Conservation (phyloP, 53 echinoderm and acorn worm genomes). For the Patiria pectinifera region DNA sequence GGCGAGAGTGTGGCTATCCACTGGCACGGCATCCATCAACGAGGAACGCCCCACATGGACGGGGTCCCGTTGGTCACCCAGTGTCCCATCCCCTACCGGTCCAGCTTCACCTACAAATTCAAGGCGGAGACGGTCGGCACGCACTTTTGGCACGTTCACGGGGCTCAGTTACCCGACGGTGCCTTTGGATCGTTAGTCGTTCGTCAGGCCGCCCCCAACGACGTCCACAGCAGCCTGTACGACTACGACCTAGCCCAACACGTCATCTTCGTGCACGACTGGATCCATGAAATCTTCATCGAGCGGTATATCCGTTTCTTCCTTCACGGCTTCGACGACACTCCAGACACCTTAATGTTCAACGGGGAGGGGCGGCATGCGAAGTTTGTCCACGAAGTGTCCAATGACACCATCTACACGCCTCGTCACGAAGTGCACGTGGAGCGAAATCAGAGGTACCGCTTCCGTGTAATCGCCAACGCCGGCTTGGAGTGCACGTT, state of each 20-base stretch:
- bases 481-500: slow-evolving; percentile 24
- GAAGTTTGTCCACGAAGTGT: neutral
- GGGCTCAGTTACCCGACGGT: slow-evolving; percentile 72
- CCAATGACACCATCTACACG: neutral
- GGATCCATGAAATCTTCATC: slow-evolving; percentile 38
- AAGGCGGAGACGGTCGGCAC: slow-evolving; percentile 73
- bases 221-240: slow-evolving; percentile 65
- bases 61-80: slow-evolving; percentile 81
- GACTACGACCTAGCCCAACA: slow-evolving; percentile 76
- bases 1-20: slow-evolving; percentile 79
- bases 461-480: slow-evolving; percentile 61
- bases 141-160: slow-evolving; percentile 88
- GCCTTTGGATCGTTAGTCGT: slow-evolving; percentile 73
- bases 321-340: neutral
- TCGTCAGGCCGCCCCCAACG: slow-evolving; percentile 60
- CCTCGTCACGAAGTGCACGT: slow-evolving; percentile 48
- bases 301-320: neutral
- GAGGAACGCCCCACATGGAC: slow-evolving; percentile 84
- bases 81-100: slow-evolving; percentile 70
- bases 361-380: slow-evolving; percentile 66
- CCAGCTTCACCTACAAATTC: slow-evolving; percentile 83
- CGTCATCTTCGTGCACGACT: slow-evolving; percentile 60
- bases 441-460: slow-evolving; percentile 42
- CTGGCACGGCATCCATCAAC: slow-evolving; percentile 92
- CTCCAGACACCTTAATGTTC: slow-evolving; percentile 44